Base-by-base conservation (phyloP, 1,140 invertebrate genomes). In the Pomacea maculata region DNA sequence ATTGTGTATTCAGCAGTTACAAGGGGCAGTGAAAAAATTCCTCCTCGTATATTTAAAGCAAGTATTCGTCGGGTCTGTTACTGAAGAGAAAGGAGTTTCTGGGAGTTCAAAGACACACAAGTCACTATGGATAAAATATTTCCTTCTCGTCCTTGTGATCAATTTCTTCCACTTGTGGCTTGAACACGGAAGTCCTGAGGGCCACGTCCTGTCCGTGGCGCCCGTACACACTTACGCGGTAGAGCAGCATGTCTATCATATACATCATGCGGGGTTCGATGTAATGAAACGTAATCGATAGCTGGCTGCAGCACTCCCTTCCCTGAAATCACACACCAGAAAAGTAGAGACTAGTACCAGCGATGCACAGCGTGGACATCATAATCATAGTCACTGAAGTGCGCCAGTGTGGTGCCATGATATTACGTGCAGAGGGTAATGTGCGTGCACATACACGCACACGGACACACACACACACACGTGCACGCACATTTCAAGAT, bases 241-340 rank as follows among this genome's bases (percentile, higher is more conserved):
- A 85, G 11, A 85, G 78, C 52, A 85, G 67, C 61, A 82, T 81
- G 55, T 85, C 82, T 34, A 83, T 75, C 11, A 82, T 79, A 75
- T 81, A 84, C 81, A 85, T 84, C 34, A 75, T 70, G 8, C 71
- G 57, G 21, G 83, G 82, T 0, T 64, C 64, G 0, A 81, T 75
- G 68, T 85, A 84, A 75, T 85, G 85, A 75, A 84, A 85, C 25
- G 76, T 68, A n/a, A 84, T 80, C 21, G 83, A 75, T 15, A 84
- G 79, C 57, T 85, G 80, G 61, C 85, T 85, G 65, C 85, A 85
- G 65, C 85, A 85, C 29, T 82, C 75, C 0, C 45, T 55, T 15
- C 83, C 83, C 85, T 85, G 76, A 10, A 81, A 76, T 54, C 52
- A 79, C 64, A n/a, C 57, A 17, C 6, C 2, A 45, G 34, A 45